A percentile compares a stretch with the other conserved stretches of the same genome.
These are phyloP conservation scores for Lasioglossum lativentre DNA, from an alignment of 2,888 invertebrate genomes.

Conservation along the genomic window DNA sequence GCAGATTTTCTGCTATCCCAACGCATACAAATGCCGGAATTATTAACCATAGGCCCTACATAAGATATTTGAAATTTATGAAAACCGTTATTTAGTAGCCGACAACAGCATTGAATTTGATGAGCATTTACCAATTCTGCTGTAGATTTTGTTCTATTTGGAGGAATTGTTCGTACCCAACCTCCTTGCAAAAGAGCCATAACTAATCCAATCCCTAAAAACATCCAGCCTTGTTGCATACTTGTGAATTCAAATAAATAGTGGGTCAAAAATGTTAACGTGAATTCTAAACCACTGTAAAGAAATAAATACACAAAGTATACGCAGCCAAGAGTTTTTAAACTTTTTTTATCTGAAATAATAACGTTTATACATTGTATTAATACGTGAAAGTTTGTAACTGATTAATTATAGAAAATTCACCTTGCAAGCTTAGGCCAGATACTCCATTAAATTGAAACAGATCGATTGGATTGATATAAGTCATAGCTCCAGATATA, in stretches of 20 bases:
- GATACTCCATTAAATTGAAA: constrained; percentile 87
- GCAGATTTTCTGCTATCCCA: constrained; percentile 88
- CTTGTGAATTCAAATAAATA: constrained; percentile 95
- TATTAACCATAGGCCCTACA: constrained; percentile 91
- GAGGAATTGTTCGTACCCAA: constrained; percentile 92
- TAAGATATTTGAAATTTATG: background rate
- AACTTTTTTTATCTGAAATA: constrained; percentile 87
- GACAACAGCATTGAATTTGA: background rate
- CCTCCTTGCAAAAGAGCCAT: constrained; percentile 97
- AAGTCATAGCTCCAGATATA: constrained; percentile 88
- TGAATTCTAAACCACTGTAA: constrained; percentile 98
- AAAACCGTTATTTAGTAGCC: background rate
- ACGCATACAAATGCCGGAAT: constrained; percentile 95
- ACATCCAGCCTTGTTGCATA: constrained; percentile 99
- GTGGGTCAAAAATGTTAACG: constrained; percentile 98
- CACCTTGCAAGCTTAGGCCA: constrained; percentile 82
- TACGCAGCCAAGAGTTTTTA: constrained; percentile 90
- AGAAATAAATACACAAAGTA: constrained; percentile 97
- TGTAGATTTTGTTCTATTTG: constrained; percentile 89
- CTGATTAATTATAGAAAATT: background rate
- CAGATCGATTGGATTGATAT: constrained; percentile 87
- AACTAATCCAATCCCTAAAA: constrained; percentile 94
- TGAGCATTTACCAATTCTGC: constrained; percentile 86
- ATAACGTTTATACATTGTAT: constrained; percentile 4
- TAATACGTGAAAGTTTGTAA: background rate